Conservation (phyloP, 2,113 vertebrate species). For the Pristiophorus japonicus region DNA sequence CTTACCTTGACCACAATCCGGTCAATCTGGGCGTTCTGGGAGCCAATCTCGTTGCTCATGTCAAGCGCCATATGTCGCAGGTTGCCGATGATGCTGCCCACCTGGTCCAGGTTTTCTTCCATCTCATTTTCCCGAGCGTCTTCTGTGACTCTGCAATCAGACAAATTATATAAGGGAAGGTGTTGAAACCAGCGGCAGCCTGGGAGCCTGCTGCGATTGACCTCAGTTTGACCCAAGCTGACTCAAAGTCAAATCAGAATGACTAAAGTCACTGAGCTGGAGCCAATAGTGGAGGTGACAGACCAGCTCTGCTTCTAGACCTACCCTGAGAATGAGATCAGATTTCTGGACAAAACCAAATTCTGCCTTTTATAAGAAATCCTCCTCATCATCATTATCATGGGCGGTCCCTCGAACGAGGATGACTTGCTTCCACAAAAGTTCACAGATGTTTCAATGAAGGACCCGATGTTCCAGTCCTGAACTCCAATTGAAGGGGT, state of each 20-base stretch:
- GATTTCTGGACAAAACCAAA: background rate
- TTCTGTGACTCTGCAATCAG: constrained; percentile 56
- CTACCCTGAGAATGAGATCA: background rate
- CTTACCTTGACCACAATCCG: constrained; percentile 60
- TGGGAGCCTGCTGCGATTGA: background rate
- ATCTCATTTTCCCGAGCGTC: constrained; percentile 70
- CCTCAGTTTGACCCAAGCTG: background rate
- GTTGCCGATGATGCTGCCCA: constrained; percentile 66
- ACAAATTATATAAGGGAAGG: background rate
- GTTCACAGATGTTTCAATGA: too few relatives aligned
- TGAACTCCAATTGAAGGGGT: too few relatives aligned
- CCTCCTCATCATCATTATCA: too few relatives aligned
- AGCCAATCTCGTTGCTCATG: constrained; percentile 68
- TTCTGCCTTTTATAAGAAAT: background rate
- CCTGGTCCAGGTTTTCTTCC: constrained; percentile 68
- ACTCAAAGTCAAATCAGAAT: background rate
- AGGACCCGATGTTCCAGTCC: too few relatives aligned
- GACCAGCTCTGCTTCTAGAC: background rate
- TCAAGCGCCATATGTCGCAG: constrained; percentile 69
- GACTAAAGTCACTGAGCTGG: background rate
- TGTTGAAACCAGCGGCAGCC: background rate
- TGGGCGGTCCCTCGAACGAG: too few relatives aligned
- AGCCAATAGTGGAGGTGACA: background rate
- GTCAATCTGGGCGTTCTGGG: constrained; percentile 60
- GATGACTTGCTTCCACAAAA: too few relatives aligned